Conservation (phyloP, 2,113 vertebrate genomes). For the Nibea albiflora region DNA sequence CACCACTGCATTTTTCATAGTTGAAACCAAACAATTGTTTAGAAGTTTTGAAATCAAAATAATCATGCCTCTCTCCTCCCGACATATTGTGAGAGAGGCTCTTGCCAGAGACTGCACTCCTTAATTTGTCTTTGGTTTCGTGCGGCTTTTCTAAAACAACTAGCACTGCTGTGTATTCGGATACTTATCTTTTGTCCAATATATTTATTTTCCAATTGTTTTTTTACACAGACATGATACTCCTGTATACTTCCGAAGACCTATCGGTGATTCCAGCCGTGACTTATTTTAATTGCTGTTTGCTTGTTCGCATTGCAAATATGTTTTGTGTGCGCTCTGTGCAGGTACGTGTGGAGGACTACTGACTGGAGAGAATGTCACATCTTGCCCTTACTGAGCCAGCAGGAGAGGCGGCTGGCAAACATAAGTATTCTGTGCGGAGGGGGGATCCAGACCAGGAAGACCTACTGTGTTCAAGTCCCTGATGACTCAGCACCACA, state of each 20-base stretch:
- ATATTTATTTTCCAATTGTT: conserved; percentile 14
- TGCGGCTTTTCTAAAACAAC: conserved; percentile 20
- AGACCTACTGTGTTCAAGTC: conserved; percentile 91
- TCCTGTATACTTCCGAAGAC: background rate
- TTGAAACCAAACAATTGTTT: conserved; percentile 69
- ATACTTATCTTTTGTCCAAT: conserved; percentile 13
- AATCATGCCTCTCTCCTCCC: conserved; percentile 15
- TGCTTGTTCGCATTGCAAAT: conserved; percentile 1
- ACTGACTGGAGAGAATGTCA: conserved; percentile 93
- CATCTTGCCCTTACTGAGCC: conserved; percentile 87
- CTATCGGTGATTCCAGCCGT: conserved; percentile 7
- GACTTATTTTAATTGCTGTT: conserved; percentile 10
- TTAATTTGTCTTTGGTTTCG: conserved; percentile 46
- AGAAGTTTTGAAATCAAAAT: conserved; percentile 61
- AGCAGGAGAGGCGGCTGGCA: conserved; percentile 81
- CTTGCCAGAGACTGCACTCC: conserved; percentile 18
- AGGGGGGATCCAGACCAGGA: conserved; percentile 92
- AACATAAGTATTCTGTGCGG: conserved; percentile 87
- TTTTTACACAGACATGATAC: conserved; percentile 2
- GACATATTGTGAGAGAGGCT: conserved; percentile 10
- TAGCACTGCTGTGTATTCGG: background rate
- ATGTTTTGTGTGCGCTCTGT: background rate
- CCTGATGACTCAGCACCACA: conserved; percentile 63
- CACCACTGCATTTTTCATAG: conserved; percentile 71
- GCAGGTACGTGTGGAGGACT: conserved; percentile 92